phyloP scores from a whole-genome alignment of 2,797 vertebrate species.

The Galagoides demidoff region DNA sequence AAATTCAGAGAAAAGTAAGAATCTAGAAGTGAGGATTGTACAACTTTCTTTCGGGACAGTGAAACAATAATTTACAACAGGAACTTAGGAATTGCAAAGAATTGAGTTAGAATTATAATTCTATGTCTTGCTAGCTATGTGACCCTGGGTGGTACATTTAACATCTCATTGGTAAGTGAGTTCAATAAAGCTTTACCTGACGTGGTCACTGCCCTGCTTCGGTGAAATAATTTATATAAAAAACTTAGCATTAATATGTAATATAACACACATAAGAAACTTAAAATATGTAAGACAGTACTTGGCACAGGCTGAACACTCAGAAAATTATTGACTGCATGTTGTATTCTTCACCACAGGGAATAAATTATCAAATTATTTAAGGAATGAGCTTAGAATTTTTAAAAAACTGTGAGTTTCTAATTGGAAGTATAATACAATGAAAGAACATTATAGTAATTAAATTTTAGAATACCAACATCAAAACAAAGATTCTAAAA shows the following conservation, averaged over 20 bases:
- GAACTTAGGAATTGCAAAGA: background rate
- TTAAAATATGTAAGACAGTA: background rate
- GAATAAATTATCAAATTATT: background rate
- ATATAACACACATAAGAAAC: background rate
- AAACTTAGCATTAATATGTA: background rate
- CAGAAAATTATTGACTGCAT: background rate
- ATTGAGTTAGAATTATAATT: background rate
- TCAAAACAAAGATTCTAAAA: background rate
- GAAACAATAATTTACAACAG: conserved; percentile 3
- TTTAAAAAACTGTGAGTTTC: background rate
- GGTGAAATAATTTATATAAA: background rate
- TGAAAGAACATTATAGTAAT: background rate
- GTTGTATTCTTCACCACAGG: background rate
- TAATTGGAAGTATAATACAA: background rate
- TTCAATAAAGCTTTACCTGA: background rate
- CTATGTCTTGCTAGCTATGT: background rate
- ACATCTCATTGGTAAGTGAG: background rate
- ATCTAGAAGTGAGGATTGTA: background rate
- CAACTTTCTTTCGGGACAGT: background rate
- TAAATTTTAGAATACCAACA: background rate
- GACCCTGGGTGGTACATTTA: background rate
- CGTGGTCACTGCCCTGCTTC: background rate
- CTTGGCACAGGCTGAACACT: background rate
- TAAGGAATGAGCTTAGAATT: background rate
- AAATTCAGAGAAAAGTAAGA: conserved; percentile 16